Evolutionary conservation across 2,113 vertebrate genomes (phyloP), one percentile per base, ranked within the genome.

Genomic region (Hydrochoerus hydrochaeris): DNA sequence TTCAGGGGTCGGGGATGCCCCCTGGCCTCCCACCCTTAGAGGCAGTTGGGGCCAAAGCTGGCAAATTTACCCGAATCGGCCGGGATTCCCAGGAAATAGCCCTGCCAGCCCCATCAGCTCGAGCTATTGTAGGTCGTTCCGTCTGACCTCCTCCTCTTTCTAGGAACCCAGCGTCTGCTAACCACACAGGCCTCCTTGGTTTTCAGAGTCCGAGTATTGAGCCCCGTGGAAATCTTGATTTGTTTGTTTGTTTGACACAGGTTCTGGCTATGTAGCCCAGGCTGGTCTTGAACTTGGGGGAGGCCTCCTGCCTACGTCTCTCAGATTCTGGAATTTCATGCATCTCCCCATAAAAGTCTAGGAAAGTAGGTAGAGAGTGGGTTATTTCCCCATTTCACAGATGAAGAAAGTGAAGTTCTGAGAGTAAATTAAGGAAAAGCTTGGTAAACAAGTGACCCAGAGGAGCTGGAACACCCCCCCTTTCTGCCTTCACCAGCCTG

Each of bases 151-250:
- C 26, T 77, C 28, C 30, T 80, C 28, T 63, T 73, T 14, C 26
- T 14, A 54, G 65, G 54, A 87, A 63, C 63, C 11, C 58, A 41
- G 19, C n/a, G n/a, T 49, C 57, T 92, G 78, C 82, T 57, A 58
- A 10, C 54, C 54, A 58, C 0, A 58, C 57, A n/a, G 49, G 78
- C 14, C 32, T 85, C 75, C 80, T 85, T 26, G 20, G 19, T 88
- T 92, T 88, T 92, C 60, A 92, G 14, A 58, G 78, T 83, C n/a
- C n/a, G n/a, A n/a, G n/a, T n/a, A n/a, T n/a, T 75, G 24, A 75
- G 13, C 71, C 38, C 71, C 41, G 8, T 26, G 38, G 9, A 44
- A 44, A 75, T 44, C 71, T 44, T 75, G 44, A 16, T 57, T 58
- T 58, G 57, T 58, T 58, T 58, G 57, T 58, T 58, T 46, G 41